These are phyloP conservation scores for Prosopocoilus inquinatus DNA, from an alignment of 2,888 invertebrate species.

Conservation along the genomic window DNA sequence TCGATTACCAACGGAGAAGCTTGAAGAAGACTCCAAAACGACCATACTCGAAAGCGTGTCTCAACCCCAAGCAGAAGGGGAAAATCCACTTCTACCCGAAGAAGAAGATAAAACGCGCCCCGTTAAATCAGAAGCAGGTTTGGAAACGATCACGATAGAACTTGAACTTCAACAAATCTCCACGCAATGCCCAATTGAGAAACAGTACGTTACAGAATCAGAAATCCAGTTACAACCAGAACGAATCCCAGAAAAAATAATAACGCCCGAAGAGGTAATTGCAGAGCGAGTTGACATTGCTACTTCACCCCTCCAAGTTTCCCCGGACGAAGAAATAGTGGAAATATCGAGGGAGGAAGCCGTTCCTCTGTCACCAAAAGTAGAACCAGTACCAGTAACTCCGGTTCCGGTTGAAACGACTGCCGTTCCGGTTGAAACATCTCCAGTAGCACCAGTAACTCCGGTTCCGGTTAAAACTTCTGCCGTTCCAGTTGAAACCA, in stretches of 20 bases:
- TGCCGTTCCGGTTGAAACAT: neutral
- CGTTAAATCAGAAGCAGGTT: too few species aligned
- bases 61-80: neutral
- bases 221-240: too few species aligned
- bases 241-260: too few species aligned
- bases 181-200: too few species aligned
- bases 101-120: neutral
- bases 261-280: neutral
- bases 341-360: neutral
- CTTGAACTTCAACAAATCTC: too few species aligned
- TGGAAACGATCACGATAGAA: too few species aligned
- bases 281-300: constrained; percentile 4
- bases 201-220: too few species aligned
- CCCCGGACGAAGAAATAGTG: neutral
- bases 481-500: neutral
- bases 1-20: too few species aligned
- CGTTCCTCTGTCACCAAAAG: neutral
- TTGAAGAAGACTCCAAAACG: neutral
- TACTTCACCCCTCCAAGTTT: constrained; percentile 1
- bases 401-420: neutral
- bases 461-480: neutral
- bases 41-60: neutral
- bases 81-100: neutral
- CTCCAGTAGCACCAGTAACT: too few species aligned
- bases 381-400: too few species aligned